Conservation (phyloP, 1,140 invertebrate species). For the Lordiphosa collinella region DNA sequence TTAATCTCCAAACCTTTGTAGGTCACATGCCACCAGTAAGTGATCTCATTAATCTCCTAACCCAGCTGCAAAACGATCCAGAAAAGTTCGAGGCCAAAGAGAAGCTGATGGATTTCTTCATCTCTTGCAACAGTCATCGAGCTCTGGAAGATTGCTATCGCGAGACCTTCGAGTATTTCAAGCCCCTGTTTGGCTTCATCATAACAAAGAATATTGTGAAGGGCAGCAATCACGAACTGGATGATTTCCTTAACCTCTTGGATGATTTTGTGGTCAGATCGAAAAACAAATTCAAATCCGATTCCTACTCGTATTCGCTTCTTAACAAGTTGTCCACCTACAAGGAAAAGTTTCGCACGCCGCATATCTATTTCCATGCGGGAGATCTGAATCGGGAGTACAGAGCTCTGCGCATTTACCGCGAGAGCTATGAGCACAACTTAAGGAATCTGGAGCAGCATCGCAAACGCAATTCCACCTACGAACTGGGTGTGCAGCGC, state of each 20-base stretch:
- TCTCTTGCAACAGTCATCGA: conserved; percentile 60
- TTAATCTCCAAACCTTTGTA: conserved; percentile 2
- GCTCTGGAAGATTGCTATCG: conserved; percentile 71
- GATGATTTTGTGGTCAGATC: conserved; percentile 38
- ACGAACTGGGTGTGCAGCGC: conserved; percentile 55
- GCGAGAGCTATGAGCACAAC: conserved; percentile 72
- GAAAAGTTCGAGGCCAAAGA: conserved; percentile 64
- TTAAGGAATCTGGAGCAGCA: conserved; percentile 54
- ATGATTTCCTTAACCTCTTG: conserved; percentile 48
- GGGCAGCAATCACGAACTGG: conserved; percentile 37
- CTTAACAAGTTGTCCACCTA: conserved; percentile 39
- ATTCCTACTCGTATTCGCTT: conserved; percentile 28
- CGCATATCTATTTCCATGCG: conserved; percentile 55
- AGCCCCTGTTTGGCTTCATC: conserved; percentile 69
- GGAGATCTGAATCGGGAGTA: conserved; percentile 57
- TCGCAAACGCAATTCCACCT: conserved; percentile 62
- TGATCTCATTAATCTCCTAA: conserved; percentile 58
- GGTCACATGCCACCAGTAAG: conserved; percentile 50
- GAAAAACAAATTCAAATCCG: conserved; percentile 12
- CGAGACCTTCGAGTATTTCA: conserved; percentile 71
- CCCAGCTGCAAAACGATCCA: conserved; percentile 54
- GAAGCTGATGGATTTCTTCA: conserved; percentile 69
- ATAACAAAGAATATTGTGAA: conserved; percentile 56
- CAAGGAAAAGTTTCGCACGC: conserved; percentile 53
- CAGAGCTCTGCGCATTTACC: conserved; percentile 46